Conservation (phyloP, 2,888 invertebrate genomes). For the Plebejus anna region DNA sequence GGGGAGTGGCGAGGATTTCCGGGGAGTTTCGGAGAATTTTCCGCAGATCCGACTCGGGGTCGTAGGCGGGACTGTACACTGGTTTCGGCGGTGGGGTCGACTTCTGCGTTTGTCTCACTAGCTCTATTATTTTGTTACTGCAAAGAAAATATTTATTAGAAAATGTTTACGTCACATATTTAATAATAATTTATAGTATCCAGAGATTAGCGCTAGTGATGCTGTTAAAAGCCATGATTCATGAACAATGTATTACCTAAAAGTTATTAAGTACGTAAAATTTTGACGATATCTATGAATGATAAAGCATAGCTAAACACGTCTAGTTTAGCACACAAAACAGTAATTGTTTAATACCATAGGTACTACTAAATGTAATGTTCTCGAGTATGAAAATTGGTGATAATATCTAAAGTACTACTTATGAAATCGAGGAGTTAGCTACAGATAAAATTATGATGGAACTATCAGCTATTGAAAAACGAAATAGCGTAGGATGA, state of each 20-base stretch:
- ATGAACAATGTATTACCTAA: neutral
- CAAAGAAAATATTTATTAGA: conserved; percentile 32
- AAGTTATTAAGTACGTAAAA: too few species aligned
- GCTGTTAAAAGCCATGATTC: neutral
- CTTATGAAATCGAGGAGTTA: neutral
- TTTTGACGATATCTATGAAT: too few species aligned
- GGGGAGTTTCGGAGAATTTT: conserved; percentile 73
- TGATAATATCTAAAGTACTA: too few species aligned
- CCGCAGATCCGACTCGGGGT: conserved; percentile 70
- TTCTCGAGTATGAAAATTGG: neutral
- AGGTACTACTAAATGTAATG: neutral
- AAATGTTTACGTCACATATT: neutral
- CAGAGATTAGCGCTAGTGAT: neutral
- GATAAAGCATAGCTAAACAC: too few species aligned
- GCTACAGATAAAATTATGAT: neutral
- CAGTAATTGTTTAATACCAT: too few species aligned
- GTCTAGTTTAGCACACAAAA: too few species aligned
- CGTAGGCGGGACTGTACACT: conserved; percentile 57
- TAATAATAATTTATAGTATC: neutral
- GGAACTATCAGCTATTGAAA: too few species aligned
- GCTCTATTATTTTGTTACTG: conserved; percentile 75
- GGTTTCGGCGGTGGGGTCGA: conserved; percentile 56
- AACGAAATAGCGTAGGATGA: neutral
- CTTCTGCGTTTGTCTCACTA: conserved; percentile 67
- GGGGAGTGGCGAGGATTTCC: conserved; percentile 69